These are phyloP conservation scores for Panagrolaimus sp. DNA, from an alignment of 1,140 invertebrate genomes.

Conservation along the genomic window DNA sequence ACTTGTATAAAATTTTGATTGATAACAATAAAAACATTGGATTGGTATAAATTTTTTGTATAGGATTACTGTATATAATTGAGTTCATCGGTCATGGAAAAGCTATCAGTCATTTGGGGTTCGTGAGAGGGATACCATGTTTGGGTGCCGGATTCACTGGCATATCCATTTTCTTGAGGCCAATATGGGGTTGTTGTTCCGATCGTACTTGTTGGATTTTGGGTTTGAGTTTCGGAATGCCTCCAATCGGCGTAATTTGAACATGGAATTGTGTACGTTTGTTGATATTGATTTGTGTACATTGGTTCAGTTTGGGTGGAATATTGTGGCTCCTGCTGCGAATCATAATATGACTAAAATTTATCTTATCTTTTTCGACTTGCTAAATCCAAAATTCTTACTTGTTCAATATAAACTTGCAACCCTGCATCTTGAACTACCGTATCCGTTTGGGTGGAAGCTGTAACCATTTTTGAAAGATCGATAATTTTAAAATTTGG, in stretches of 20 bases:
- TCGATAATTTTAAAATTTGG: no score
- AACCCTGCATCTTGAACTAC: neutral
- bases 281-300: neutral
- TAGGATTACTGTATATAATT: no score
- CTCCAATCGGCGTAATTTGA: neutral
- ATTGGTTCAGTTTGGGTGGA: neutral
- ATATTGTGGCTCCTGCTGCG: neutral
- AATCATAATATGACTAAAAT: neutral
- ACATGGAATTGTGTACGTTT: neutral
- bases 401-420: neutral
- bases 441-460: no score
- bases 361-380: neutral
- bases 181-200: neutral
- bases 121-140: neutral
- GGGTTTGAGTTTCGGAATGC: slow-evolving; percentile 2
- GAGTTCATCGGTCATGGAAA: neutral
- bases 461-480: no score
- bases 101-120: neutral
- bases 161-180: neutral
- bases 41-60: no score
- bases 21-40: no score
- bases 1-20: no score
- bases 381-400: neutral
- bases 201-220: neutral
- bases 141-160: neutral